Base-by-base conservation (phyloP, 2,113 vertebrate species). In the Equus quagga region DNA sequence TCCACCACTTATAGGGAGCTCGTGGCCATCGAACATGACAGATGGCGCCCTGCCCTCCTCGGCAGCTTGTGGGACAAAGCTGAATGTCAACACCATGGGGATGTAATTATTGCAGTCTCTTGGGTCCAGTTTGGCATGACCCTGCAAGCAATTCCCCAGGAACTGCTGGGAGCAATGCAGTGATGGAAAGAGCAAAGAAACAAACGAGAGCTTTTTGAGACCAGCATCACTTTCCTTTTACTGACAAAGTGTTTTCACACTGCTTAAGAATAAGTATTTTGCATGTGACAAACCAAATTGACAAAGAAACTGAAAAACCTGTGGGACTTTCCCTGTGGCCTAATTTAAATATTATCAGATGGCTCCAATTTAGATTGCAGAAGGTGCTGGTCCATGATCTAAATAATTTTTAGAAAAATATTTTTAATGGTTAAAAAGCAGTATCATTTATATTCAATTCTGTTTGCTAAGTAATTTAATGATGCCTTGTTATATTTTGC, bases 31-130 rank as follows among this genome's bases (percentile, higher is more conserved):
- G 93, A 85, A 85, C 96, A 76, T 97, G 97, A 98, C 98, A 99
- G 98, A 98, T 99, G 98, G 98, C 49, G 84, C 98, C 89, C 98
- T 98, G 96, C 98, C 98, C 98, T 98, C 97, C 95, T 98, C 96
- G 81, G 96, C 98, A 98, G 97, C 98, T 99, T 95, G 97, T 97
- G 97, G 97, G 92, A 98, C 96, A 65, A 98, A 98, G 98, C 96
- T 94, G 84, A 81, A 58, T 98, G 97, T 98, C 98, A 98, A 51
- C 65, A 79, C 97, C 87, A 95, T 79, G 92, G 75, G 95, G 97
- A 98, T 98, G 97, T 95, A 97, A 97, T 98, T 97, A 96, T 46
- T 98, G 97, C 97, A 96, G 3, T 96, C 79, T 96, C 95, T 78
- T 97, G 97, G 97, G 98, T 97, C 76, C 85, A 97, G 95, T 94